Evolutionary conservation across 2,113 vertebrate genomes (phyloP).

Genomic region (Hemiscyllium ocellatum): DNA sequence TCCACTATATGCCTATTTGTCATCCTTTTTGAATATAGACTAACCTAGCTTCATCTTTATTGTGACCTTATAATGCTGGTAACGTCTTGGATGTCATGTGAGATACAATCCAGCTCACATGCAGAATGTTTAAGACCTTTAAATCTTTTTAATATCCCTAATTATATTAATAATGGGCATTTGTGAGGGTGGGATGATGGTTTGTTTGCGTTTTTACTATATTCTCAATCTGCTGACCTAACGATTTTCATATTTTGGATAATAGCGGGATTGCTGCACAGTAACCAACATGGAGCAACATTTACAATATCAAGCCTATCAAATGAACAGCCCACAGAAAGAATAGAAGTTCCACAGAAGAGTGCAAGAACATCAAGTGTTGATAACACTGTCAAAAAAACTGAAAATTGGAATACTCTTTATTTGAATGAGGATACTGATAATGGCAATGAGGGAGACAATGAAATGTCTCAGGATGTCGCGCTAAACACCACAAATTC

Average conservation of each 20-base stretch:
- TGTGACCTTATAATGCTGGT: background rate
- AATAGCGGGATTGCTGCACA: background rate
- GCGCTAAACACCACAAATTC: background rate
- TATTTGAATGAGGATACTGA: background rate
- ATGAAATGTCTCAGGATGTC: slow-evolving; percentile 40
- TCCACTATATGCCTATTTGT: background rate
- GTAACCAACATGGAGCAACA: background rate
- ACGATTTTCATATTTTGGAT: background rate
- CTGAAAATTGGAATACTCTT: background rate
- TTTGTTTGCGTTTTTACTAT: background rate
- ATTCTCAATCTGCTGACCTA: background rate
- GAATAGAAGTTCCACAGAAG: background rate
- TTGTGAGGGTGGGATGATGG: background rate
- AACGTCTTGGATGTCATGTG: background rate
- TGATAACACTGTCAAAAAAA: background rate
- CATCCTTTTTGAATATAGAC: background rate
- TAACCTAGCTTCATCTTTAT: background rate
- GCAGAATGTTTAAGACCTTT: background rate
- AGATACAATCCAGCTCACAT: background rate
- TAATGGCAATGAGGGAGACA: slow-evolving; percentile 44
- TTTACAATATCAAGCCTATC: background rate
- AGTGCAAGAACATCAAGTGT: background rate
- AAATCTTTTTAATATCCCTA: background rate
- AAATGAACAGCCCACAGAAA: background rate
- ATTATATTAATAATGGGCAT: background rate